These are phyloP conservation scores for Pteronotus mesoamericanus DNA, from an alignment of 2,797 vertebrate species.

Conservation along the genomic window DNA sequence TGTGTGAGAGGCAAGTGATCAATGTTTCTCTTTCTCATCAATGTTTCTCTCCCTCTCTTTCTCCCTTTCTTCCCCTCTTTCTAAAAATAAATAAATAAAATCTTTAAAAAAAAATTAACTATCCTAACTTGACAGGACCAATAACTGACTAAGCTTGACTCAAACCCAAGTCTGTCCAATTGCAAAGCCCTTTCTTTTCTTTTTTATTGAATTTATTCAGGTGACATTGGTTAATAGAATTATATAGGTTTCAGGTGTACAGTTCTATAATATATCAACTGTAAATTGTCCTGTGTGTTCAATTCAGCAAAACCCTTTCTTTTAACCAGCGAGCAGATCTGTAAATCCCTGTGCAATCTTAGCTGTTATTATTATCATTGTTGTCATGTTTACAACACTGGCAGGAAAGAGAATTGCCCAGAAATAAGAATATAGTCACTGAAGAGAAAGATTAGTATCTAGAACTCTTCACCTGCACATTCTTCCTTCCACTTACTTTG, in stretches of 20 bases:
- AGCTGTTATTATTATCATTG: background rate
- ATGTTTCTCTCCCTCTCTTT: background rate
- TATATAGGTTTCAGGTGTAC: background rate
- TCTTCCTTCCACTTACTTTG: constrained; percentile 33
- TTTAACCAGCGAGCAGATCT: background rate
- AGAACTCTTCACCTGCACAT: background rate
- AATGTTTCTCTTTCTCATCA: background rate
- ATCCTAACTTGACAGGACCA: background rate
- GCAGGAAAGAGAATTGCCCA: background rate
- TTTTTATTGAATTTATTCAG: background rate
- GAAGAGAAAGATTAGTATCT: background rate
- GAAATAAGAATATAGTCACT: background rate
- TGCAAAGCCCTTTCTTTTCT: background rate
- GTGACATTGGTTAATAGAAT: background rate
- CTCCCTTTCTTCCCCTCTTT: background rate
- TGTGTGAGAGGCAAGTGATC: background rate
- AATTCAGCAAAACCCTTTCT: background rate
- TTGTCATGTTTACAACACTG: background rate
- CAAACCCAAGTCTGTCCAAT: background rate
- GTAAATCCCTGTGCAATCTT: background rate
- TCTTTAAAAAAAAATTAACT: background rate
- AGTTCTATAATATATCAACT: background rate
- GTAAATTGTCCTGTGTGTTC: background rate
- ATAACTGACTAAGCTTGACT: background rate
- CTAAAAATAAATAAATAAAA: background rate